Base-by-base conservation (phyloP, 2,797 vertebrate species). In the Melanotaenia pygmaea region DNA sequence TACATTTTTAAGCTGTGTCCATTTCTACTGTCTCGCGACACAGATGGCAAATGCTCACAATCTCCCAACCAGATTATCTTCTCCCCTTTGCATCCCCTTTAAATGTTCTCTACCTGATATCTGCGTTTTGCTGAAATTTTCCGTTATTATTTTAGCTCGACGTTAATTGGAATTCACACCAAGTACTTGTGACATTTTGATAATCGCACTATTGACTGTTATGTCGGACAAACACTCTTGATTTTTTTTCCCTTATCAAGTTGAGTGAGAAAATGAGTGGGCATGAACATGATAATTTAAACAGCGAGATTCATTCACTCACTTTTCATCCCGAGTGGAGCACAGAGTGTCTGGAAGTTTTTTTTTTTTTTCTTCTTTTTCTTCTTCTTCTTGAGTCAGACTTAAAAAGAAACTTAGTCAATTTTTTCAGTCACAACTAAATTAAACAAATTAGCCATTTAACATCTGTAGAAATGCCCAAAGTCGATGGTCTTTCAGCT, bases 191-290 rank as follows among this genome's bases (percentile, higher is more conserved):
- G 93, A 94, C 92, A 93, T 93, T 93, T 93, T 92, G 89, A 88
- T 91, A 91, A 93, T 93, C 91, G 89, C 92, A 92, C 93, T 91
- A 87, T 91, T 92, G 92, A 93, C 92, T 93, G 93, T 92, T 93
- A 89, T 90, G 88, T 92, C 91, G 89, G 92, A 92, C 91, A 93
- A 92, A 93, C 92, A 93, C 91, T 90, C 77, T 82, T 83, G 79
- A 85, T 83, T 86, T 89, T 87, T 87, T 72, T 69, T 50, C 3
- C 30, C 59, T 62, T 80, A 85, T 85, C 91, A 91, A 93, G 89
- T 93, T 91, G 88, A 92, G 92, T 92, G 93, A 93, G 92, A 93
- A 94, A 93, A 93, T 81, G 91, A 94, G 93, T 93, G 92, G 93
- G 92, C 91, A 88, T 61, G 84, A 83, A 91, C 86, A 91, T 80